Base-by-base conservation (phyloP, 2,888 invertebrate species). In the Catocala nupta region DNA sequence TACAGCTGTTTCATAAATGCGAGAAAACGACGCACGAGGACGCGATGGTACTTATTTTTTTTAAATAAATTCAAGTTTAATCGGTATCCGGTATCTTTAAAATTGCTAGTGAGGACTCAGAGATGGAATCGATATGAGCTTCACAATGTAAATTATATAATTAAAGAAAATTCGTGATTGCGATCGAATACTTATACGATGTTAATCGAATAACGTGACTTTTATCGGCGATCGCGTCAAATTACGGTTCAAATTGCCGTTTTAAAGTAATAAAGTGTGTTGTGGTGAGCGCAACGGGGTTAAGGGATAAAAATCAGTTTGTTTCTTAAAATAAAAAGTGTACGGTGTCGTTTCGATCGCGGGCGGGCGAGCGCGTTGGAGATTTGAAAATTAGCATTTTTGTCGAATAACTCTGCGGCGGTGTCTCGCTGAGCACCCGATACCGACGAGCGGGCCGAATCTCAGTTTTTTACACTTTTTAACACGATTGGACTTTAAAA, bases 321-420 rank as follows among this genome's bases (percentile, higher is more conserved):
- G 84, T 83, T 81, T 82, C 82, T 81, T 84, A 81, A 83, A 88
- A 89, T 86, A 89, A 90, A 91, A 89, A 86, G 85, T 84, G 81
- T 80, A 70, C 67, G 84, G 86, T 87, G 87, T 83, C 84, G 87
- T 86, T 85, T 86, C 88, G 92, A 90, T 88, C 88, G 92, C 85
- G 86, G 77, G 88, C 86, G 80, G 84, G 86, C 86, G 84, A 87
- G 83, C 85, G 86, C 86, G 90, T 87, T 88, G 85, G 91, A 93
- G 92, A 93, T 93, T 92, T 92, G 91, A 89, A 89, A 93, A 94
- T 94, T 94, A 92, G 93, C 93, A 94, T 94, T 93, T 94, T 94
- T 92, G 93, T 90, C 92, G 91, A 90, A 93, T 94, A 94, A 94
- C 90, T 94, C 93, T 93, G 88, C 84, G 73, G 85, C 85, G 86